phyloP scores from a whole-genome alignment of 1,140 invertebrate species.

The Zeugodacus cucurbitae region DNA sequence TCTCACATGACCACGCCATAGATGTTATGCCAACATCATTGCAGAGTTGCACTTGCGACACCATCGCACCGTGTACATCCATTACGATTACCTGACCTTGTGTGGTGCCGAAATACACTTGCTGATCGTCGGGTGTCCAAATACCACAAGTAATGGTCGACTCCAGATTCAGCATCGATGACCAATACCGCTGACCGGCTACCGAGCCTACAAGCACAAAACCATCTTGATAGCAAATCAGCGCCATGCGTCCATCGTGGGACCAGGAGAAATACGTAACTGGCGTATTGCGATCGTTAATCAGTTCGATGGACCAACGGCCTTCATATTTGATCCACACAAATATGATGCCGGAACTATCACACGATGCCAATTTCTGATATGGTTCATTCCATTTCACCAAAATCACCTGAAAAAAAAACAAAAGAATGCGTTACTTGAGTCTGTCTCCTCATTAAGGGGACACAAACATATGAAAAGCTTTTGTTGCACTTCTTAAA shows the following conservation, averaged over 20 bases:
- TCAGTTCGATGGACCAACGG: conserved; percentile 98
- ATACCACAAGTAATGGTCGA: conserved; percentile 94
- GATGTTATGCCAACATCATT: conserved; percentile 84
- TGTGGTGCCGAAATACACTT: conserved; percentile 96
- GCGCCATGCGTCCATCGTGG: conserved; percentile 96
- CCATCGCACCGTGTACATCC: conserved; percentile 95
- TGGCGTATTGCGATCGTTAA: conserved; percentile 96
- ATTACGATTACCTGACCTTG: conserved; percentile 94
- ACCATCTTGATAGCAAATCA: conserved; percentile 98
- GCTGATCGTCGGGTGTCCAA: conserved; percentile 97
- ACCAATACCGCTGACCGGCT: conserved; percentile 97
- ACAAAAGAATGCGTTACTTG: background rate
- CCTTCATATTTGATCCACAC: conserved; percentile 99
- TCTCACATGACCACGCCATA: conserved; percentile 97
- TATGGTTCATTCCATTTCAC: conserved; percentile 99
- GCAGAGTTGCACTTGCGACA: conserved; percentile 87
- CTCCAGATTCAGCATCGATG: conserved; percentile 94
- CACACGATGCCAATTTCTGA: conserved; percentile 97
- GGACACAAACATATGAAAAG: too few species aligned
- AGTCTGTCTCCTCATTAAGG: background rate
- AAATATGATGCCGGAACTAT: conserved; percentile 97
- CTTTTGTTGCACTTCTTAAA: background rate
- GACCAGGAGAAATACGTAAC: conserved; percentile 98
- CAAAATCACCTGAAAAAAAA: conserved; percentile 82
- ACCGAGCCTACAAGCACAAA: conserved; percentile 97